A percentile compares a stretch with the other conserved stretches of the same genome.
Evolutionary conservation across 2,113 vertebrate genomes (phyloP).

Genomic region (Albula glossodonta): DNA sequence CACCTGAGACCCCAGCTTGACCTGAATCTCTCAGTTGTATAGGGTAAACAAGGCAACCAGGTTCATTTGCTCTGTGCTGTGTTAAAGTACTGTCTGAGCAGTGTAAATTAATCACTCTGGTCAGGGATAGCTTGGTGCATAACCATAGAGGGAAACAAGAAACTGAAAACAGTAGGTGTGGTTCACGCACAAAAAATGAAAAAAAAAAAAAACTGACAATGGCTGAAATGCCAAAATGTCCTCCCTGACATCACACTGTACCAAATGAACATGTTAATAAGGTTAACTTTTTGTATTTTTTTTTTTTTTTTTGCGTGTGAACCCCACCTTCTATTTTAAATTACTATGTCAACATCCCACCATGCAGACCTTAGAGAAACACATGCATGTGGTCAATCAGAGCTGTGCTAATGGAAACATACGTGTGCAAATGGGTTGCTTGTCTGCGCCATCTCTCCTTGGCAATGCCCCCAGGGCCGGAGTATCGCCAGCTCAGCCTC

Average conservation of each 20-base stretch:
- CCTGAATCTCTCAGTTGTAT: background rate
- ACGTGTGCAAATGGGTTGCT: conserved; percentile 28
- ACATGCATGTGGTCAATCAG: background rate
- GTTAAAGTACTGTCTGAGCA: background rate
- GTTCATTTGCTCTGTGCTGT: background rate
- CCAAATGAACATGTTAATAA: too few relatives aligned
- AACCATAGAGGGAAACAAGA: too few relatives aligned
- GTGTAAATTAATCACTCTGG: too few relatives aligned
- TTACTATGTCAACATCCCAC: background rate
- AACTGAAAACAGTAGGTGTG: too few relatives aligned
- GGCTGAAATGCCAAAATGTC: too few relatives aligned
- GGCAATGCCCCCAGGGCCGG: conserved; percentile 22
- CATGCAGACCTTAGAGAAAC: background rate
- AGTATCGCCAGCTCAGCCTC: background rate
- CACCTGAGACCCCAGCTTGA: background rate
- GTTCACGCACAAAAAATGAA: too few relatives aligned
- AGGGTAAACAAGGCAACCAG: background rate
- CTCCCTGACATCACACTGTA: too few relatives aligned
- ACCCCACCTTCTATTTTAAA: background rate
- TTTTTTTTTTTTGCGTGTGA: too few relatives aligned
- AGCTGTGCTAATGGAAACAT: background rate
- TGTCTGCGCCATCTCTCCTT: conserved; percentile 5
- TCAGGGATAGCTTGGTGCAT: too few relatives aligned
- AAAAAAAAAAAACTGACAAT: too few relatives aligned
- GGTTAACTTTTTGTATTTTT: too few relatives aligned